Percentiles rank a stretch among this genome's conserved stretches.
phyloP scores from a whole-genome alignment of 2,113 vertebrate species.

The Syngnathoides biaculeatus region DNA sequence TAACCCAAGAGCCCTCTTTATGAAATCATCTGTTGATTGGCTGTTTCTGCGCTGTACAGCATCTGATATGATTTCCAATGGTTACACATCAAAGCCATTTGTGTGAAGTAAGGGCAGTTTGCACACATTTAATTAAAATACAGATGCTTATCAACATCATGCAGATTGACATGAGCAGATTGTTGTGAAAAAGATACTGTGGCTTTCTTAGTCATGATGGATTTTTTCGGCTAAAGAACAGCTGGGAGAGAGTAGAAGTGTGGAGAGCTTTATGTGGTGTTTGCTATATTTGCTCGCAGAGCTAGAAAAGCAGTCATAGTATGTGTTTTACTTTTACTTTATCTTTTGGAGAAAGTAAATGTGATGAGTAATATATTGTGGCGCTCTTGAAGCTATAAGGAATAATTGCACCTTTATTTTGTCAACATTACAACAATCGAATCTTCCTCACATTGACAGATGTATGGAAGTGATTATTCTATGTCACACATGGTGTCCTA shows the following conservation, averaged over 20 bases:
- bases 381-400: no score
- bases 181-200: constrained; percentile 76
- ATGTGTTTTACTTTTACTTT: not conserved
- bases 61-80: constrained; percentile 74
- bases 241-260: not conserved
- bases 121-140: constrained; percentile 74
- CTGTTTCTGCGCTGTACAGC: constrained; percentile 39
- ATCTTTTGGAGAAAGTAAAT: not conserved
- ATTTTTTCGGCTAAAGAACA: constrained; percentile 61
- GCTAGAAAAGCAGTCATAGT: not conserved
- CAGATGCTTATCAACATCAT: constrained; percentile 71
- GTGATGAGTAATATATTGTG: not conserved
- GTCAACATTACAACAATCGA: no score
- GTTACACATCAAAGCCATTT: constrained; percentile 65
- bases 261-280: constrained; percentile 1
- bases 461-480: no score
- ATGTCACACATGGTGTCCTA: no score
- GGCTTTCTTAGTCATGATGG: constrained; percentile 71
- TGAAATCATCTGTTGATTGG: constrained; percentile 73
- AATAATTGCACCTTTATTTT: no score
- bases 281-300: constrained; percentile 18
- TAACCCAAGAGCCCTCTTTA: constrained; percentile 72
- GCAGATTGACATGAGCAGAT: constrained; percentile 70
- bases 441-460: no score
- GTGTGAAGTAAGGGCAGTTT: constrained; percentile 71